Conservation (phyloP, 2,888 invertebrate species). For the Lepidonotus clava region DNA sequence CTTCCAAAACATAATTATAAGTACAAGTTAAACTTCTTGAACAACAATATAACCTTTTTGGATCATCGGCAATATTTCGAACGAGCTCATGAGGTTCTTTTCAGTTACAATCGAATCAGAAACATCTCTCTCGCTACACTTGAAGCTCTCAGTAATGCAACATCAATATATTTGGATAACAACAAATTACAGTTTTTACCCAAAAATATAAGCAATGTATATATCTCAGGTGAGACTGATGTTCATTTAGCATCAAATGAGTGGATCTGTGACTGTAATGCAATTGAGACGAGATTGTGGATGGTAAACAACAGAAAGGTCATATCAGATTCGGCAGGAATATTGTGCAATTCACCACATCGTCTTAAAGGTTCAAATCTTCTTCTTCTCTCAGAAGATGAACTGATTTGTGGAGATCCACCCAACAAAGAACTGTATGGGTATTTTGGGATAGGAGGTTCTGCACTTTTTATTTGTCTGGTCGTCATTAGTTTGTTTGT, state of each 20-base stretch:
- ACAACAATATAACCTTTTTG: background rate
- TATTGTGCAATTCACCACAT: background rate
- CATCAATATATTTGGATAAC: background rate
- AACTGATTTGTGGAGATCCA: background rate
- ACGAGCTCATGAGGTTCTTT: background rate
- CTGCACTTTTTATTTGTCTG: background rate
- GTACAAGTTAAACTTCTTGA: background rate
- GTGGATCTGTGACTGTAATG: slow-evolving; percentile 7
- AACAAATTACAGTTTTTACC: background rate
- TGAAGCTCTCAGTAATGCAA: background rate
- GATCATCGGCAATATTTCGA: background rate
- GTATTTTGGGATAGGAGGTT: background rate
- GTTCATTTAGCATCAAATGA: background rate
- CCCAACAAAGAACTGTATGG: background rate
- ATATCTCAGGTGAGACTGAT: background rate
- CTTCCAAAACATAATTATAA: background rate
- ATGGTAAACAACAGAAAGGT: background rate
- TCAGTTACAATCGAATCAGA: background rate
- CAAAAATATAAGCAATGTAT: background rate
- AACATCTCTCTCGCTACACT: background rate
- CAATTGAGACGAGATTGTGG: background rate
- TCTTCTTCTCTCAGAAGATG: background rate
- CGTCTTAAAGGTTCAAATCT: background rate
- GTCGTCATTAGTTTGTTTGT: background rate
- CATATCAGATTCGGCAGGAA: background rate